A percentile compares a stretch with the other conserved stretches of the same genome.
phyloP scores from a whole-genome alignment of 2,797 vertebrate genomes.

The Hoplostethus atlanticus region DNA sequence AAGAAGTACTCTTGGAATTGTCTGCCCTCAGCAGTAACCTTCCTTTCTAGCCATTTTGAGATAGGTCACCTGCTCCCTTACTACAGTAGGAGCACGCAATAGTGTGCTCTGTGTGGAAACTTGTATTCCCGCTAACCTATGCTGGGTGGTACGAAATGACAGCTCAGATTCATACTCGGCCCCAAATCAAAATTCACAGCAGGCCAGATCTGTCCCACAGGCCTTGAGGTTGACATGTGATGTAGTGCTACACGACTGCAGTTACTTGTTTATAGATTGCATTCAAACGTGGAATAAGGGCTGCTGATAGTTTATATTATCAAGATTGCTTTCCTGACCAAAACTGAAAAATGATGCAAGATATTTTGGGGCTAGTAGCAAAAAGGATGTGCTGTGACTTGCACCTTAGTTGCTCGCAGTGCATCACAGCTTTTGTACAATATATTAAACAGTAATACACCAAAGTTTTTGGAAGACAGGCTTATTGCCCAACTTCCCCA shows the following conservation, averaged over 20 bases:
- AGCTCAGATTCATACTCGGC: slow-evolving; percentile 26
- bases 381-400: background rate
- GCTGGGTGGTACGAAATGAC: background rate
- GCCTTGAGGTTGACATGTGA: slow-evolving; percentile 30
- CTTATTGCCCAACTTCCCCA: no score
- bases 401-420: background rate
- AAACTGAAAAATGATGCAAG: background rate
- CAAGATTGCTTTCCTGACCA: slow-evolving; percentile 19
- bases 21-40: slow-evolving; percentile 24
- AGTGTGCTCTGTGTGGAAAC: no score
- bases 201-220: slow-evolving; percentile 23
- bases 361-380: slow-evolving; percentile 10
- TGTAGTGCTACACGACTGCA: slow-evolving; percentile 4
- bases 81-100: no score
- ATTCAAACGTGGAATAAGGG: slow-evolving; percentile 34
- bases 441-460: no score
- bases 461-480: no score
- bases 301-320: slow-evolving; percentile 6
- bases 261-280: background rate
- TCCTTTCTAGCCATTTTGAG: slow-evolving; percentile 17
- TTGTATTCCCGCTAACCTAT: no score
- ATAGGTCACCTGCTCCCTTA: background rate
- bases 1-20: slow-evolving; percentile 28
- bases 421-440: slow-evolving; percentile 14
- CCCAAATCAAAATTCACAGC: slow-evolving; percentile 34